A percentile compares a stretch with the other conserved stretches of the same genome.
Evolutionary conservation across 2,797 vertebrate genomes (phyloP).

Genomic region (Tympanoctomys barrerae): DNA sequence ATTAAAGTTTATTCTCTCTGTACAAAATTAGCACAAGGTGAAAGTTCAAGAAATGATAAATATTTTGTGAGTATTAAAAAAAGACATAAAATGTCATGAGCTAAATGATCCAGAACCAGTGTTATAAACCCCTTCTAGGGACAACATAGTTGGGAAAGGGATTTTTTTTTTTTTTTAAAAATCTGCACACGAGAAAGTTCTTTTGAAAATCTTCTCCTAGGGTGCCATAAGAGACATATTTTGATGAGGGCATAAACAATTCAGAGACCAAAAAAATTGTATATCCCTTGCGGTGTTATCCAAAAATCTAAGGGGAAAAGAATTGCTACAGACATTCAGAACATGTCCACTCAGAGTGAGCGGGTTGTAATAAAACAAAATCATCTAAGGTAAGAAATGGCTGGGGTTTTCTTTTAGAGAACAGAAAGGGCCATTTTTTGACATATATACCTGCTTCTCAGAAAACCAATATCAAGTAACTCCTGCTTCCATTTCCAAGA

Average conservation of each 20-base stretch:
- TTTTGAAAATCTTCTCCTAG: constrained; percentile 66
- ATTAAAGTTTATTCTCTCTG: not conserved
- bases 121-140: not conserved
- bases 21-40: not conserved
- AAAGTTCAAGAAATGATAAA: not conserved
- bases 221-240: constrained; percentile 62
- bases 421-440: constrained; percentile 58
- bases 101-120: not conserved
- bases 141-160: not conserved
- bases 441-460: constrained; percentile 74
- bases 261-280: constrained; percentile 62
- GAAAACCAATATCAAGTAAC: constrained; percentile 73
- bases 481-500: constrained; percentile 75
- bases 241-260: constrained; percentile 78
- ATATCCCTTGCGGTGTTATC: constrained; percentile 71
- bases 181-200: constrained; percentile 23
- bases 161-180: not conserved
- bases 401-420: constrained; percentile 62
- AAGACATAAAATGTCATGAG: not conserved
- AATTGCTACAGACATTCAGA: constrained; percentile 49
- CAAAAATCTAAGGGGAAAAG: constrained; percentile 68
- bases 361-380: constrained; percentile 40
- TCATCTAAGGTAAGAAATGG: constrained; percentile 22
- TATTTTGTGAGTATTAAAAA: constrained; percentile 23
- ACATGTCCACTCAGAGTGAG: constrained; percentile 40